Conservation (phyloP, 2,113 vertebrate species). For the Periophthalmus modestus region DNA sequence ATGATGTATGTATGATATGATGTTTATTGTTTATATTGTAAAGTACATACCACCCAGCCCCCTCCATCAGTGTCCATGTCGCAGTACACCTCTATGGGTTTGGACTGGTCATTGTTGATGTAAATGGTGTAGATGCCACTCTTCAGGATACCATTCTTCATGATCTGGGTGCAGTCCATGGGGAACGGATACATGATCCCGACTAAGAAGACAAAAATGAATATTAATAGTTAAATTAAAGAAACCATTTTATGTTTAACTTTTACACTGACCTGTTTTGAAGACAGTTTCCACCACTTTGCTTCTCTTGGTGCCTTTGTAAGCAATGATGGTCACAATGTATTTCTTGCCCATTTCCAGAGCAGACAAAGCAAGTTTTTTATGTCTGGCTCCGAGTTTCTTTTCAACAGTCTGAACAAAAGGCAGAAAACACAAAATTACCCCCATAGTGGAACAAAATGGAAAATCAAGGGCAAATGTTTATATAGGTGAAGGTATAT, state of each 20-base stretch:
- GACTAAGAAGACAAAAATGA: slow-evolving; percentile 52
- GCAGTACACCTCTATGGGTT: slow-evolving; percentile 80
- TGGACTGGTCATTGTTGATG: slow-evolving; percentile 70
- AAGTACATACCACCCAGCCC: slow-evolving; percentile 80
- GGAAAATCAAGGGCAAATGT: not conserved
- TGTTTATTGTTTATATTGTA: not conserved
- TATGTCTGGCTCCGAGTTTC: slow-evolving; percentile 65
- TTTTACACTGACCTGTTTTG: slow-evolving; percentile 77
- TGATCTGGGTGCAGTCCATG: slow-evolving; percentile 81
- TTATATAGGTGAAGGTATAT: not conserved
- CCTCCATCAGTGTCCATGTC: slow-evolving; percentile 88
- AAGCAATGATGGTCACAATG: slow-evolving; percentile 78
- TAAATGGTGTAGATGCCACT: slow-evolving; percentile 82
- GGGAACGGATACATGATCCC: slow-evolving; percentile 77
- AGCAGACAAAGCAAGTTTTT: slow-evolving; percentile 68
- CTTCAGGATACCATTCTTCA: slow-evolving; percentile 75
- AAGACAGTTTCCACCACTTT: slow-evolving; percentile 72
- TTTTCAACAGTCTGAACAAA: slow-evolving; percentile 71
- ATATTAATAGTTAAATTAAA: not conserved
- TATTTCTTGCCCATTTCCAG: slow-evolving; percentile 78
- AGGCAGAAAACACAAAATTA: slow-evolving; percentile 15
- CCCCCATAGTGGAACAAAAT: not conserved
- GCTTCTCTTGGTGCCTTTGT: slow-evolving; percentile 78
- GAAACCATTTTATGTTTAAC: not conserved
- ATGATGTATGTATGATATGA: not conserved